Percentiles rank a stretch among this genome's conserved stretches.
These are phyloP conservation scores for Nudaria mundana DNA, from an alignment of 2,888 invertebrate genomes.

Conservation along the genomic window DNA sequence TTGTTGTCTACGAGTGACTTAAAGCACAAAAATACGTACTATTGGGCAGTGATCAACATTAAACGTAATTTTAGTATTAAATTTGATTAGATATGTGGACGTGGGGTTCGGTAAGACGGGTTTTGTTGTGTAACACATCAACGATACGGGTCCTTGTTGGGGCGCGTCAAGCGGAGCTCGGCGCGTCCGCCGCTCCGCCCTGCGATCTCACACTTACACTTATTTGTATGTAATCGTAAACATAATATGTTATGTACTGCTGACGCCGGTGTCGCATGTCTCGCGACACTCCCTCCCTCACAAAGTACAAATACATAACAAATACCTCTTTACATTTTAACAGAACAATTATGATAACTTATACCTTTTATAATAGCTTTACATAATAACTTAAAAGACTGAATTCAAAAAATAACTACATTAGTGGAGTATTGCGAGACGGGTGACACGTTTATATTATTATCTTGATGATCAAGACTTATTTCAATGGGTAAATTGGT, in stretches of 20 bases:
- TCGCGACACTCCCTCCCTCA: conserved; percentile 39
- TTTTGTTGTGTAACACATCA: conserved; percentile 69
- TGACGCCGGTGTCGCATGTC: conserved; percentile 40
- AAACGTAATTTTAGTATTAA: conserved; percentile 78
- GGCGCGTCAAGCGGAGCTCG: conserved; percentile 58
- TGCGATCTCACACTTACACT: conserved; percentile 52
- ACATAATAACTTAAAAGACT: conserved; percentile 32
- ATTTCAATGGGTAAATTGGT: conserved; percentile 60
- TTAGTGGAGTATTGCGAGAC: conserved; percentile 38
- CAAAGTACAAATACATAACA: conserved; percentile 26
- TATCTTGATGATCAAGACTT: conserved; percentile 65
- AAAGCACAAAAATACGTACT: conserved; percentile 80
- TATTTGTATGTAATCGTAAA: conserved; percentile 71
- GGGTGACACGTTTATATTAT: conserved; percentile 43
- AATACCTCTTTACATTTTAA: conserved; percentile 25
- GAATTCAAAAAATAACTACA: conserved; percentile 22
- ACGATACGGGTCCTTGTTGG: conserved; percentile 76
- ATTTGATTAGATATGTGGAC: conserved; percentile 73
- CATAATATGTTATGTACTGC: conserved; percentile 68
- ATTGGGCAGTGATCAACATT: conserved; percentile 82
- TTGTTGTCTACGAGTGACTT: conserved; percentile 76
- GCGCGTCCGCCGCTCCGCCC: conserved; percentile 40
- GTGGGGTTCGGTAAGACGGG: conserved; percentile 62
- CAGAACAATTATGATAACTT: conserved; percentile 19
- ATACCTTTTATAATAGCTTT: conserved; percentile 33